Percentiles rank a stretch among this genome's conserved stretches.
These are phyloP conservation scores for Crenichthys baileyi DNA, from an alignment of 2,797 vertebrate species.

Conservation along the genomic window DNA sequence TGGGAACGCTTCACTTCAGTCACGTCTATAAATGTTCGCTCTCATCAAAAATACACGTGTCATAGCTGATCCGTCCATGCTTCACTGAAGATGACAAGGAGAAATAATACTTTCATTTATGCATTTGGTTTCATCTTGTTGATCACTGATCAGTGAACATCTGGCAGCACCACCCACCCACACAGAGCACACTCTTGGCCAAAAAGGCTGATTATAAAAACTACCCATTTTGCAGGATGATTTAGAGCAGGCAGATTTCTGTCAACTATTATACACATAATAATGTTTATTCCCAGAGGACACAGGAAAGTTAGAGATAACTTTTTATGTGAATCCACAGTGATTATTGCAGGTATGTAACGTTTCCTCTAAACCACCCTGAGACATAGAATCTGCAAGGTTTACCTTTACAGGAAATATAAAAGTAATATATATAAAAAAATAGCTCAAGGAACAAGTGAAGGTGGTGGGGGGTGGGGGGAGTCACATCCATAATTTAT, in stretches of 20 bases:
- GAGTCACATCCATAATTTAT: conserved; percentile 68
- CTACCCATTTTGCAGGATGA: not conserved
- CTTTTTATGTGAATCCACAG: conserved; percentile 9
- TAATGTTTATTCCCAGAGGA: not conserved
- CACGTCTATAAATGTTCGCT: conserved; percentile 35
- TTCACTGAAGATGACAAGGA: conserved; percentile 34
- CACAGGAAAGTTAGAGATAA: not conserved
- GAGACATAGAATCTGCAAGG: not conserved
- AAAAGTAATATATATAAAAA: not conserved
- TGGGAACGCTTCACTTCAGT: conserved; percentile 14
- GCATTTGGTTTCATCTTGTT: conserved; percentile 30
- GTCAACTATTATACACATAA: conserved; percentile 5
- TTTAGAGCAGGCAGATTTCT: not conserved
- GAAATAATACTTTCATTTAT: conserved; percentile 47
- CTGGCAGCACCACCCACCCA: conserved; percentile 40
- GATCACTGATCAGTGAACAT: conserved; percentile 43
- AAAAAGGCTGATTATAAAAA: not conserved
- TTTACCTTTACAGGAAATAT: not conserved
- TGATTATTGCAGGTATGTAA: not conserved
- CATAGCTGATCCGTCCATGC: conserved; percentile 24
- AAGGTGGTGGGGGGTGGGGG: not conserved
- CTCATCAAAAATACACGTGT: conserved; percentile 10
- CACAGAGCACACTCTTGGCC: not conserved
- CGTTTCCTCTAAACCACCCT: conserved; percentile 5
- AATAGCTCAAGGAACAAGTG: not conserved